Evolutionary conservation across 2,113 vertebrate species (phyloP).

Genomic region (Saccopteryx leptura): DNA sequence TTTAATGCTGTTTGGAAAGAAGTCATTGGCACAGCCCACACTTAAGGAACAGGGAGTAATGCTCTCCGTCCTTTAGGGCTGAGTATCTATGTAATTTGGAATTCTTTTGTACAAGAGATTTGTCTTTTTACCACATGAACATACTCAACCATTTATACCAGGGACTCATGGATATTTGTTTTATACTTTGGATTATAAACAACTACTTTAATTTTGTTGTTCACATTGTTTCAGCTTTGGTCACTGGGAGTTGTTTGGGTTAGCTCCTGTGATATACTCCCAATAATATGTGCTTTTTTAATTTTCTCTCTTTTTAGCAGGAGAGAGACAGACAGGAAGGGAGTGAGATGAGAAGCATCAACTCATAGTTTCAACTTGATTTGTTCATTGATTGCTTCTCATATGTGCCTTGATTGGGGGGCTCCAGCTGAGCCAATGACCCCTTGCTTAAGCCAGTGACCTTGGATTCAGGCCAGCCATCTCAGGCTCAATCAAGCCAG

Average conservation of each 20-base stretch:
- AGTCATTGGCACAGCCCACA: background rate
- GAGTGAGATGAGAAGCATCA: too few relatives aligned
- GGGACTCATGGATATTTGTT: background rate
- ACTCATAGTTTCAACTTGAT: too few relatives aligned
- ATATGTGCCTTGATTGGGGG: too few relatives aligned
- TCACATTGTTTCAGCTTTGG: background rate
- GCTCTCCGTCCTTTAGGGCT: background rate
- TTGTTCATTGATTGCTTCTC: too few relatives aligned
- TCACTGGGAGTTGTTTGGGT: background rate
- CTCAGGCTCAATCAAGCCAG: too few relatives aligned
- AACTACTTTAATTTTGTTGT: slow-evolving; percentile 12
- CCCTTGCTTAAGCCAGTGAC: too few relatives aligned
- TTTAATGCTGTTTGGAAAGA: background rate
- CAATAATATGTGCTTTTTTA: background rate
- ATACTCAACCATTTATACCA: background rate
- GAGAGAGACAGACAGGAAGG: too few relatives aligned
- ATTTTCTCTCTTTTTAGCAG: too few relatives aligned
- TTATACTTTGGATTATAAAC: background rate
- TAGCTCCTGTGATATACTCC: background rate
- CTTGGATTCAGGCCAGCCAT: too few relatives aligned
- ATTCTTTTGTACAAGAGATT: background rate
- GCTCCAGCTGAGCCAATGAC: too few relatives aligned
- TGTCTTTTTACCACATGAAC: background rate
- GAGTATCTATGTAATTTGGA: background rate
- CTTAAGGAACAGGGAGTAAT: background rate